Percentiles rank a stretch among this genome's conserved stretches.
Conservation (phyloP, 2,888 invertebrate species). For the Drosophila algonquin region DNA sequence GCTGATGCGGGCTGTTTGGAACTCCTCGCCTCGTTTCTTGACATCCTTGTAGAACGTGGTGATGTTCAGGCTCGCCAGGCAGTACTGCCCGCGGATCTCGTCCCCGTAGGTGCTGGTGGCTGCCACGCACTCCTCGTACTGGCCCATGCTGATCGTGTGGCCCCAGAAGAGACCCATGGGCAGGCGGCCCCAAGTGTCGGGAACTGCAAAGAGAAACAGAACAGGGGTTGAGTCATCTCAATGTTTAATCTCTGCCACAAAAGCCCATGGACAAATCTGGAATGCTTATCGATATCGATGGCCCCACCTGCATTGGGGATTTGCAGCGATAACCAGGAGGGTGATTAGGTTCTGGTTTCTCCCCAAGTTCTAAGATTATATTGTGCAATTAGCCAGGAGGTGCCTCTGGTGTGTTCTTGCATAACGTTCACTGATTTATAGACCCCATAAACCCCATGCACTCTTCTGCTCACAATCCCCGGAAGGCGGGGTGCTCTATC, state of each 20-base stretch:
- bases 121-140: slow-evolving; percentile 84
- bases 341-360: not conserved
- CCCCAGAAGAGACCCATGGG: slow-evolving; percentile 84
- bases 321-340: slow-evolving; percentile 26
- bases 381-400: not conserved
- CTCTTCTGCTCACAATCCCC: not conserved
- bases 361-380: not conserved
- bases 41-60: slow-evolving; percentile 65
- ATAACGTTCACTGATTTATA: slow-evolving; percentile 26
- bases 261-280: not conserved
- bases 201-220: slow-evolving; percentile 74
- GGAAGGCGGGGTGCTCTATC: not conserved
- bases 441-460: slow-evolving; percentile 5
- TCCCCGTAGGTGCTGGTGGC: slow-evolving; percentile 67
- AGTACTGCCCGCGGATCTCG: slow-evolving; percentile 83
- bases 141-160: slow-evolving; percentile 83
- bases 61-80: slow-evolving; percentile 80
- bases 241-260: not conserved
- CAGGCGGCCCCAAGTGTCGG: slow-evolving; percentile 84
- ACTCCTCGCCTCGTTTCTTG: slow-evolving; percentile 57
- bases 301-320: slow-evolving; percentile 7
- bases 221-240: not conserved
- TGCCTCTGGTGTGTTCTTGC: not conserved
- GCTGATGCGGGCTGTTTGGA: slow-evolving; percentile 57
- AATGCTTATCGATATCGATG: not conserved